Evolutionary conservation across 2,797 vertebrate species (phyloP).

Genomic region (Enteromius thamalakanensis): DNA sequence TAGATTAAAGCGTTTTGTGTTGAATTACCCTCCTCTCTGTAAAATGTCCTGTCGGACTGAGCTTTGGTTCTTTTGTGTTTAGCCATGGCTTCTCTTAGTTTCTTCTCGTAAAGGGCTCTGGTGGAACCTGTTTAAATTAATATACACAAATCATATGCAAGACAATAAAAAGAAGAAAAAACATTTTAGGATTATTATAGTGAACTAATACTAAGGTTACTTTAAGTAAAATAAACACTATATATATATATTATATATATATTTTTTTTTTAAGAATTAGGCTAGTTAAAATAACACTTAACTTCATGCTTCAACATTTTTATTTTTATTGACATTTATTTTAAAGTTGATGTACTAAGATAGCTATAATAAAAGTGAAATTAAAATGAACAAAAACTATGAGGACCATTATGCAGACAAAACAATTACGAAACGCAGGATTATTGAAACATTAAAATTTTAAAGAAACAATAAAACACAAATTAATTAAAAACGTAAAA

Average conservation of each 20-base stretch:
- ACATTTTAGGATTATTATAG: background rate
- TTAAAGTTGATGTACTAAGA: background rate
- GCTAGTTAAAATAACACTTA: background rate
- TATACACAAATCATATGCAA: conserved; percentile 37
- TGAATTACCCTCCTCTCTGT: conserved; percentile 72
- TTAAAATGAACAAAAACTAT: background rate
- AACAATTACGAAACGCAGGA: background rate
- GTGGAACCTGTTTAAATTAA: conserved; percentile 66
- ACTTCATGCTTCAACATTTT: no score
- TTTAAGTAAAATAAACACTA: background rate
- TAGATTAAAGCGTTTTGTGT: background rate
- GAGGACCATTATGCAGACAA: background rate
- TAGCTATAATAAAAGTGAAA: background rate
- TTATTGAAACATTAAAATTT: background rate
- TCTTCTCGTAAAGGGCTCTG: conserved; percentile 77
- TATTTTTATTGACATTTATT: background rate
- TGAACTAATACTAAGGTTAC: background rate
- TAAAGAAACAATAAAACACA: background rate
- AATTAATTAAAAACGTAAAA: background rate
- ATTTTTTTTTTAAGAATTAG: no score
- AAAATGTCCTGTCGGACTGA: conserved; percentile 70
- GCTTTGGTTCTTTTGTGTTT: conserved; percentile 60
- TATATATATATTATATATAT: no score
- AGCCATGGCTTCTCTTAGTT: conserved; percentile 76
- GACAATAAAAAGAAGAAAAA: conserved; percentile 10